Percentiles rank a stretch among this genome's conserved stretches.
Conservation (phyloP, 2,797 vertebrate genomes). For the Gymnopithys bicolor region DNA sequence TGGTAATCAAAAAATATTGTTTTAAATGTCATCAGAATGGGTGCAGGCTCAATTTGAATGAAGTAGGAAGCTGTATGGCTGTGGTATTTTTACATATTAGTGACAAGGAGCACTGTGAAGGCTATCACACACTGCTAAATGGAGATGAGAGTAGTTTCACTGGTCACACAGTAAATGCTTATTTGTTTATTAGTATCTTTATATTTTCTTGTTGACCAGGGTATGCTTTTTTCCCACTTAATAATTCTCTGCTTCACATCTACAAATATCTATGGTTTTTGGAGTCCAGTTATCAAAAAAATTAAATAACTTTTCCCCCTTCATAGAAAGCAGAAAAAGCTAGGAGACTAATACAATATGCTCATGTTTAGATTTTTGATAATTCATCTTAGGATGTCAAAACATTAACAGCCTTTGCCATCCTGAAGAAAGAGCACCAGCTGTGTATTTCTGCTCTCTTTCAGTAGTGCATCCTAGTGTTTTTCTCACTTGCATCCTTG, state of each 20-base stretch:
- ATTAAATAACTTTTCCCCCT: background rate
- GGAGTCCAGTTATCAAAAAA: background rate
- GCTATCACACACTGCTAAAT: background rate
- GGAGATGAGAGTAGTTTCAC: background rate
- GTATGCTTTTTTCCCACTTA: background rate
- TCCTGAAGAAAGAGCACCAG: background rate
- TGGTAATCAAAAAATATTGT: background rate
- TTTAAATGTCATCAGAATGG: background rate
- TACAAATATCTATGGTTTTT: background rate
- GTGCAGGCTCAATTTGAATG: background rate
- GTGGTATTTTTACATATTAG: background rate
- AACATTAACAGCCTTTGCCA: conserved; percentile 5
- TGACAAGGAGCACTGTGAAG: background rate
- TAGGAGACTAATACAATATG: background rate
- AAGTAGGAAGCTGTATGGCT: background rate
- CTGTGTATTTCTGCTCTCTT: background rate
- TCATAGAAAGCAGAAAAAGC: background rate
- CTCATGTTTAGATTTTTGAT: background rate
- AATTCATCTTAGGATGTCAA: background rate
- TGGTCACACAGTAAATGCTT: background rate
- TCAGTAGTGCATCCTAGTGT: background rate
- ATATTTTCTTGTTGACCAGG: background rate
- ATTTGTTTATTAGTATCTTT: background rate
- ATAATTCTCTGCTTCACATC: background rate
- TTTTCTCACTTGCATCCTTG: background rate